Base-by-base conservation (phyloP, 2,888 invertebrate genomes). In the Kuschelorhynchus macadamiae region DNA sequence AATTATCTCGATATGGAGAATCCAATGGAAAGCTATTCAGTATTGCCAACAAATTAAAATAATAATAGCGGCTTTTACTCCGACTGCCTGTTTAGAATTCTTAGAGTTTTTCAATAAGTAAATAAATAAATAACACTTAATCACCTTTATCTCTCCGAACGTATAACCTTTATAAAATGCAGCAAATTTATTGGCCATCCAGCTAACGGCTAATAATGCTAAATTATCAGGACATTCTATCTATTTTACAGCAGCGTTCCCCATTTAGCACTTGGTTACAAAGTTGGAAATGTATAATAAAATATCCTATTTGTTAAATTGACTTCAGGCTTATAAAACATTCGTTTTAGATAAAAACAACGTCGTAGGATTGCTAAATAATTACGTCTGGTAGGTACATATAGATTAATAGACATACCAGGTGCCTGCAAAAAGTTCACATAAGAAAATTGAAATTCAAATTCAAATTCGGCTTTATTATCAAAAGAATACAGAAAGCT, bases 121-220 rank as follows among this genome's bases (percentile, higher is more conserved):
- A 67, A 67, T 67, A 62, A 63, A 62, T 67, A 67, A 67, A 67
- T 57, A 67, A 63, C 53, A 59, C 50, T 56, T 64, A 64, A 64
- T 64, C 57, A 50, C 64, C 64, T 64, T 57, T 57, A 63, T 63
- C 56, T 55, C 55, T 18, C 20, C 49, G 39, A 56, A 63, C 56
- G n/a, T 42, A 55, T 63, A 56, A 56, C 55, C 56, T 63, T 63
- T 56, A 63, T 63, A 63, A 56, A 63, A 63, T 44, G 32, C 42
- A 56, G 63, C 42, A 33, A 62, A 69, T 69, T 71, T 66, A 69
- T 65, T 69, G 60, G 62, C 59, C 55, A 41, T 67, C 47, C 67
- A 62, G 64, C 53, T 71, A 71, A 71, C 68, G 62, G 67, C 69
- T 55, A 49, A 67, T 71, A 68, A 71, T 60, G 61, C 52, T 52